Evolutionary conservation across 2,113 vertebrate species (phyloP), one percentile per base, ranked within the genome.

Genomic region (Psettodes erumei): DNA sequence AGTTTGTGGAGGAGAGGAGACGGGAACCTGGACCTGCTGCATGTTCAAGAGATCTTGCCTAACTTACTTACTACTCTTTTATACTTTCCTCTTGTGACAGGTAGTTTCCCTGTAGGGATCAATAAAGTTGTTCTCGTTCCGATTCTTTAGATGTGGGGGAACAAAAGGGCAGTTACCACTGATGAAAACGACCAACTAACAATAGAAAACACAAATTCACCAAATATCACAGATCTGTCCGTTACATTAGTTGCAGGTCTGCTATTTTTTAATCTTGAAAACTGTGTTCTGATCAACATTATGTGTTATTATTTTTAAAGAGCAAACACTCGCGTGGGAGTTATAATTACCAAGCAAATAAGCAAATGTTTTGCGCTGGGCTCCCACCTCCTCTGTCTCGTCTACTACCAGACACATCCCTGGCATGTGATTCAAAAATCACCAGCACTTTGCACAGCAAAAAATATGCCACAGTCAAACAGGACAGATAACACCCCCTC

Each of bases 291-390:
- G 35, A 61, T 67, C 37, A 60, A 53, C 45, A 53, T 47, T 37
- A 40, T 5, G n/a, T 11, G 37, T 42, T n/a, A 28, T 47, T 48
- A 23, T 70, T 50, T 30, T 43, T 51, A 67, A 60, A 25, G 38
- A 53, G 32, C 38, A 78, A 77, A 72, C 70, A 35, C 2, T 3
- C 7, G 27, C 0, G 74, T 79, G 62, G 69, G 75, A 61, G 75
- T 64, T 75, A 6, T 64, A 79, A 82, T 85, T 78, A 55, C 42
- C 55, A 53, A 55, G 64, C 42, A 64, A 56, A 75, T 59, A 50
- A 81, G 37, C 32, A 58, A 83, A 71, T 72, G 11, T 9, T 80
- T 82, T 53, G 32, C 13, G 19, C 15, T 3, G 4, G 16, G 47
- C 35, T 60, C 63, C 64, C 56, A 79, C 71, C 3, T 68, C 30